phyloP scores from a whole-genome alignment of 2,888 invertebrate species.

The Ctenicera cuprea region DNA sequence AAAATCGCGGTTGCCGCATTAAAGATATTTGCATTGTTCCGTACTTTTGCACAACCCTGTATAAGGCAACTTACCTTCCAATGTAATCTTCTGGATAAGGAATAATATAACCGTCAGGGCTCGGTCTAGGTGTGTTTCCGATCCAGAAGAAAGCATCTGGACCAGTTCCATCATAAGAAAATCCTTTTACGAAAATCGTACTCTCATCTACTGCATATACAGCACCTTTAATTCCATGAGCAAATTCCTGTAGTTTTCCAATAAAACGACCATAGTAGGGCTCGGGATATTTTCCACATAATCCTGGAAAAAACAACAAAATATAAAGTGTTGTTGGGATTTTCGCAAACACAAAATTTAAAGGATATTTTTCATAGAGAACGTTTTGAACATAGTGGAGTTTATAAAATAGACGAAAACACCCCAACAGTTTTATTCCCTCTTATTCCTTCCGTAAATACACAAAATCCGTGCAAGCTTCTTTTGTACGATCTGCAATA shows the following conservation, averaged over 20 bases:
- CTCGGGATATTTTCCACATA: conserved; percentile 71
- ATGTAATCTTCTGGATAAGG: conserved; percentile 91
- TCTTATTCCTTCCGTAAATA: conserved; percentile 54
- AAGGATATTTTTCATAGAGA: no score
- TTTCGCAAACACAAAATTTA: no score
- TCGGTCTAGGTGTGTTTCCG: conserved; percentile 86
- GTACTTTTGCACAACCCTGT: no score
- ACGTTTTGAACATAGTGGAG: neutral
- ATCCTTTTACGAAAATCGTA: conserved; percentile 90
- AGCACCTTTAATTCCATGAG: conserved; percentile 87
- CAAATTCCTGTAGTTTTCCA: conserved; percentile 83
- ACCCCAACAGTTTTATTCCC: conserved; percentile 48
- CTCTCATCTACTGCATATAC: conserved; percentile 93
- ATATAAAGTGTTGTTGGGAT: neutral
- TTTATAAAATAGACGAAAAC: conserved; percentile 39
- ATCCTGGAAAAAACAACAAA: conserved; percentile 59
- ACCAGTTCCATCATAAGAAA: conserved; percentile 91
- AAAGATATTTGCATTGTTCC: no score
- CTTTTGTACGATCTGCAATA: conserved; percentile 57
- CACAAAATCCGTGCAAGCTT: conserved; percentile 51
- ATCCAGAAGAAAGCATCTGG: conserved; percentile 95
- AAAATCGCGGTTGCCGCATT: no score
- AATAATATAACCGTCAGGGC: conserved; percentile 88
- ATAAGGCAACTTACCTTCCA: conserved; percentile 77
- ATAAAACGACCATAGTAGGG: conserved; percentile 87